phyloP scores from a whole-genome alignment of 2,888 invertebrate species.

The Thecocarcelia acutangulata region DNA sequence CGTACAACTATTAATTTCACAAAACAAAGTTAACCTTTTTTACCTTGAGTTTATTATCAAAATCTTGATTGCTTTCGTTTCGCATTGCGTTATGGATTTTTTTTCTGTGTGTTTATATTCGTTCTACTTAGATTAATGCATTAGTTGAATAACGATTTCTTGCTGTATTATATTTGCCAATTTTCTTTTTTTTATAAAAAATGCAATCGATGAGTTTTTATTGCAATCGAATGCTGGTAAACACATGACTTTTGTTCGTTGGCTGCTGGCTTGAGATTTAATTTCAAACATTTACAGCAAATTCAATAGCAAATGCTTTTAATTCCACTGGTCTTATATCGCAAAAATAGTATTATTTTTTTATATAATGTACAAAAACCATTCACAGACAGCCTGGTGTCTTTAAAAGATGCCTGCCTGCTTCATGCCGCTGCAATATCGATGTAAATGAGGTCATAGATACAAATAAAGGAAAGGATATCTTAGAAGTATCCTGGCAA shows the following conservation, averaged over 20 bases:
- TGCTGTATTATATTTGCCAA: too few relatives aligned
- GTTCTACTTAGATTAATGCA: too few relatives aligned
- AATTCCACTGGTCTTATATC: conserved; percentile 35
- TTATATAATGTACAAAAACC: not conserved
- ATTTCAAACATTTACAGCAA: too few relatives aligned
- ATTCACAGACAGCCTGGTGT: conserved; percentile 61
- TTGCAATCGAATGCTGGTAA: conserved; percentile 33
- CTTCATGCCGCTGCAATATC: conserved; percentile 21
- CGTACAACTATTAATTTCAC: too few relatives aligned
- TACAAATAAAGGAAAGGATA: conserved; percentile 23
- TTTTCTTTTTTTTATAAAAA: conserved; percentile 45
- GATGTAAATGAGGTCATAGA: conserved; percentile 56
- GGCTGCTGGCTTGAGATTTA: conserved; percentile 18
- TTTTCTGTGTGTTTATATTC: too few relatives aligned
- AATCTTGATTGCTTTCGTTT: too few relatives aligned
- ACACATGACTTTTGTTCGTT: conserved; percentile 23
- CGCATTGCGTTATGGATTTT: too few relatives aligned
- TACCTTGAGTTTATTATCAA: too few relatives aligned
- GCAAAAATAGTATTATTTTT: not conserved
- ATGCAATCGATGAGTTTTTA: conserved; percentile 51
- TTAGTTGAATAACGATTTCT: too few relatives aligned
- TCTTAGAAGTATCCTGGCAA: conserved; percentile 4
- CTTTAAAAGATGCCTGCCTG: conserved; percentile 36
- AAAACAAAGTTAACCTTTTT: too few relatives aligned
- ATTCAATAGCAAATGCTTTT: conserved; percentile 41